These are phyloP conservation scores for Bombus picipes DNA, from an alignment of 1,140 invertebrate species.

Conservation along the genomic window DNA sequence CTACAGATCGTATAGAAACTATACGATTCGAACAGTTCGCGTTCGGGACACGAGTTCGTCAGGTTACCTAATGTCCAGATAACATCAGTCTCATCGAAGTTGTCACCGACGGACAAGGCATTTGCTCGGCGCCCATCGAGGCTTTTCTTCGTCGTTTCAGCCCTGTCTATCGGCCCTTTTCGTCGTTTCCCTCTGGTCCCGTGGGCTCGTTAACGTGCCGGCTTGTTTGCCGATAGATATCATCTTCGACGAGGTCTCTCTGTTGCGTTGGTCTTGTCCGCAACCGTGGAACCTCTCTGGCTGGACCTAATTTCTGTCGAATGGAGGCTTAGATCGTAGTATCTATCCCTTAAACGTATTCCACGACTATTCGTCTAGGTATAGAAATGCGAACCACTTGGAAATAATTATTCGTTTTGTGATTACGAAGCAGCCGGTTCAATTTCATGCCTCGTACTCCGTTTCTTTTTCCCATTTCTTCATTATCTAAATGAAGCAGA, in stretches of 20 bases:
- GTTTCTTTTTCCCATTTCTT: background rate
- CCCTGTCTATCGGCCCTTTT: slow-evolving; percentile 38
- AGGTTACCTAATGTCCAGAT: slow-evolving; percentile 53
- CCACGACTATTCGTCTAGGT: background rate
- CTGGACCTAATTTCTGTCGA: slow-evolving; percentile 59
- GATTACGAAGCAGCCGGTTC: background rate
- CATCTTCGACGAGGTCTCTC: slow-evolving; percentile 57
- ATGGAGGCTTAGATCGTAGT: background rate
- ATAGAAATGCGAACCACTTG: background rate
- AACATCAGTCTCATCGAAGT: slow-evolving; percentile 59
- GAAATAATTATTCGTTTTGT: background rate
- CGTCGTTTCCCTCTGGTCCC: slow-evolving; percentile 40
- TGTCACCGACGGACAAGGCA: slow-evolving; percentile 51
- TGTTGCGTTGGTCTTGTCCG: slow-evolving; percentile 29
- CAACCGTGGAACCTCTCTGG: slow-evolving; percentile 41
- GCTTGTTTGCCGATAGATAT: slow-evolving; percentile 73
- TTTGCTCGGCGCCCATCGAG: slow-evolving; percentile 20
- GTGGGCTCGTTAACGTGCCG: slow-evolving; percentile 71
- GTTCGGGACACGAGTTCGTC: background rate
- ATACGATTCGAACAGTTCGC: no score
- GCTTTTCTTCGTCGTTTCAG: slow-evolving; percentile 55
- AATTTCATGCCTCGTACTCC: background rate
- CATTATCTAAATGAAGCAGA: background rate
- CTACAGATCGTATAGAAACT: slow-evolving; percentile 3
- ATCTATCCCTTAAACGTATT: background rate